Conservation (phyloP, 2,888 invertebrate genomes). For the Amaurobius ferox region DNA sequence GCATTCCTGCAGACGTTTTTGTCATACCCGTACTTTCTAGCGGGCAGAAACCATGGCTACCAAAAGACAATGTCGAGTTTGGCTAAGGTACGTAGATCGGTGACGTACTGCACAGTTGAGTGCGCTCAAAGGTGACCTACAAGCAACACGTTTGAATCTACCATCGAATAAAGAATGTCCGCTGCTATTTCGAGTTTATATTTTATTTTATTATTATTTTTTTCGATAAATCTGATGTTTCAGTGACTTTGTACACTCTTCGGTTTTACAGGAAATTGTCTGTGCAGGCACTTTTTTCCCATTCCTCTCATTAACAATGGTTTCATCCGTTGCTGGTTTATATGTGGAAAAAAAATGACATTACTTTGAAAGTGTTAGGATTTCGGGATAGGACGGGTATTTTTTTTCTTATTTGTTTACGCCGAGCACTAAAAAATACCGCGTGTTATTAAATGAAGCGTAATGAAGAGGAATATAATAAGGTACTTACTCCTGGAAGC, state of each 20-base stretch:
- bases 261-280: conserved; percentile 58
- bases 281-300: conserved; percentile 36
- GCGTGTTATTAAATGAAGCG: no score
- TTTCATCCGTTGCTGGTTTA: conserved; percentile 38
- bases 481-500: no score
- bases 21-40: conserved; percentile 10
- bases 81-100: conserved; percentile 32
- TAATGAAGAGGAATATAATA: no score
- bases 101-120: conserved; percentile 67
- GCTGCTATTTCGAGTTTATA: conserved; percentile 36
- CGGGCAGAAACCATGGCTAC: conserved; percentile 61
- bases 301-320: conserved; percentile 45
- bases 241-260: conserved; percentile 70
- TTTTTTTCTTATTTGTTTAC: no score
- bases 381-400: no score
- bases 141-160: conserved; percentile 58
- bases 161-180: conserved; percentile 61
- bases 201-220: conserved; percentile 18
- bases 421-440: no score
- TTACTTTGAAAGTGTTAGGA: neutral
- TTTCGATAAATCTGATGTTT: conserved; percentile 64
- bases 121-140: conserved; percentile 68
- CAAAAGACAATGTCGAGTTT: conserved; percentile 53
- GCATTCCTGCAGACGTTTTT: conserved; percentile 38
- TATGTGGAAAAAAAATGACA: neutral